Percentiles rank a stretch among this genome's conserved stretches.
Conservation (phyloP, 1,140 invertebrate genomes). For the Scaptomyza hsui region DNA sequence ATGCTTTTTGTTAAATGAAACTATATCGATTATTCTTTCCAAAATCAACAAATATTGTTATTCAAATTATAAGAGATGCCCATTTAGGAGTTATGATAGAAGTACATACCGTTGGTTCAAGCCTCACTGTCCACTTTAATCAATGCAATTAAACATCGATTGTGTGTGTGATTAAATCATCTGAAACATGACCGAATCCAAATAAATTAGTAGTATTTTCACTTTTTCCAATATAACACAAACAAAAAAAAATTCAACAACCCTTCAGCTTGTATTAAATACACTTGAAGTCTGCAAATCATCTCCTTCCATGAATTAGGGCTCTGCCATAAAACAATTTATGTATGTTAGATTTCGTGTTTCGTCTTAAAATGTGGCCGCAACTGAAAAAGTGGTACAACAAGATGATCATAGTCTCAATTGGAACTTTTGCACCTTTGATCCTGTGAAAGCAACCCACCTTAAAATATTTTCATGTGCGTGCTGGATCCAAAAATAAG, state of each 20-base stretch:
- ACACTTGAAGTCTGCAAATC: slow-evolving; percentile 32
- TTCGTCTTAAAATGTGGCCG: slow-evolving; percentile 45
- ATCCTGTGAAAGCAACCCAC: slow-evolving; percentile 42
- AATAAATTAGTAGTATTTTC: slow-evolving; percentile 46
- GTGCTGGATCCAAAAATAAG: slow-evolving; percentile 32
- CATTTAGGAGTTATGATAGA: slow-evolving; percentile 54
- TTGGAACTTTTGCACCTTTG: slow-evolving; percentile 34
- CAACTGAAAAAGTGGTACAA: slow-evolving; percentile 60
- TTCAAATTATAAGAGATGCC: slow-evolving; percentile 22
- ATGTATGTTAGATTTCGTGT: slow-evolving; percentile 26
- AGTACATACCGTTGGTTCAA: slow-evolving; percentile 53
- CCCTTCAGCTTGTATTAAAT: slow-evolving; percentile 30
- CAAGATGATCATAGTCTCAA: slow-evolving; percentile 51
- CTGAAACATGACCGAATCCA: slow-evolving; percentile 51
- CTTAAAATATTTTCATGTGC: slow-evolving; percentile 36
- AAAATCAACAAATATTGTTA: slow-evolving; percentile 26
- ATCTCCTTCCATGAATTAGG: slow-evolving; percentile 23
- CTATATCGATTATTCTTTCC: slow-evolving; percentile 59
- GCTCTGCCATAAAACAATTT: slow-evolving; percentile 26
- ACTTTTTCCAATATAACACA: slow-evolving; percentile 7
- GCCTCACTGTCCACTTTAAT: slow-evolving; percentile 45
- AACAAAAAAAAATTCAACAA: slow-evolving; percentile 7
- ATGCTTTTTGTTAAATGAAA: slow-evolving; percentile 24
- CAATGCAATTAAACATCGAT: slow-evolving; percentile 27
- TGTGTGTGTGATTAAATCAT: slow-evolving; percentile 25